Percentiles rank a stretch among this genome's conserved stretches.
phyloP scores from a whole-genome alignment of 1,140 invertebrate genomes.

The Drosophila lowei region DNA sequence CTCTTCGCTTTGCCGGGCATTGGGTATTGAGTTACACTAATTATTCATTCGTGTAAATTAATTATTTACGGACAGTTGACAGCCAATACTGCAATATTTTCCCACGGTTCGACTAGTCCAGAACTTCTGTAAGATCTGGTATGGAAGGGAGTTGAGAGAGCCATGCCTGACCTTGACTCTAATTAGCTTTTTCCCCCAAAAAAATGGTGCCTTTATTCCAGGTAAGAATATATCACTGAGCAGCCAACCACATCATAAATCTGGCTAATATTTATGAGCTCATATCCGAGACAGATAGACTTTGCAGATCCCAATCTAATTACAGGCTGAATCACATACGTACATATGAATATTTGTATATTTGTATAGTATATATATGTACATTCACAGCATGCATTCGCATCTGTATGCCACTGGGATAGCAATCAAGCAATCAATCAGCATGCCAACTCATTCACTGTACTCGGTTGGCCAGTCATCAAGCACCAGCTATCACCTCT shows the following conservation, averaged over 20 bases:
- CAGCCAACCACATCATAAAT: constrained; percentile 59
- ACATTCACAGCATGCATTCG: constrained; percentile 30
- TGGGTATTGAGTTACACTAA: constrained; percentile 42
- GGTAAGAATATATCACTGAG: constrained; percentile 27
- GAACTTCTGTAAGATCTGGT: constrained; percentile 15
- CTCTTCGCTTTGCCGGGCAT: constrained; percentile 16
- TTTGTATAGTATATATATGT: constrained; percentile 1
- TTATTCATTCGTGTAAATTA: constrained; percentile 63
- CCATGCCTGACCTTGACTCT: constrained; percentile 48
- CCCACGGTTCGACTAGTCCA: constrained; percentile 50
- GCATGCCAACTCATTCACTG: constrained; percentile 40
- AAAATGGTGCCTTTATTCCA: constrained; percentile 27
- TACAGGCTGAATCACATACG: constrained; percentile 60
- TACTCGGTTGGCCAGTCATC: constrained; percentile 34
- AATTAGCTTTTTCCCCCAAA: constrained; percentile 31
- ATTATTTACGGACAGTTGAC: constrained; percentile 49
- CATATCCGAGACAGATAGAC: constrained; percentile 60
- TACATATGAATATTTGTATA: constrained; percentile 28
- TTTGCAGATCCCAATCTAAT: constrained; percentile 68
- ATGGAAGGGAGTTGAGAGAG: constrained; percentile 1
- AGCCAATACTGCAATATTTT: constrained; percentile 36
- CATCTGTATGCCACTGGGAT: constrained; percentile 36
- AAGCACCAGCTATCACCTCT: constrained; percentile 29
- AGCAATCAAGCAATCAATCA: constrained; percentile 69
- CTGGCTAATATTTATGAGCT: constrained; percentile 70